Conservation (phyloP, 2,888 invertebrate genomes). For the Hyposoter didymator region DNA sequence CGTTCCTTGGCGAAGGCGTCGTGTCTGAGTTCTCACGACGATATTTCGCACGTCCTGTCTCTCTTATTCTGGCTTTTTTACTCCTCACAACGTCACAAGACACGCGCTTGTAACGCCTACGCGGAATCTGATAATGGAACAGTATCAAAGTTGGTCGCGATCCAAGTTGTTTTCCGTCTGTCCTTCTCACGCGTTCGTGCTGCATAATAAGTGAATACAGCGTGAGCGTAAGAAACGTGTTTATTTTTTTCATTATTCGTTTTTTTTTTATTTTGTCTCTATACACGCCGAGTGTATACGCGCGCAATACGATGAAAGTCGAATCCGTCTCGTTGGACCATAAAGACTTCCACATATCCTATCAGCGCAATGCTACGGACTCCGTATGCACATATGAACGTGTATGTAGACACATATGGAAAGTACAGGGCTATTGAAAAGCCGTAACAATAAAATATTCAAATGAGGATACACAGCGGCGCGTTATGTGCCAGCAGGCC, state of each 20-base stretch:
- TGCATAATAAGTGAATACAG: slow-evolving; percentile 25
- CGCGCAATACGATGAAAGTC: slow-evolving; percentile 64
- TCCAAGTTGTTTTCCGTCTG: slow-evolving; percentile 52
- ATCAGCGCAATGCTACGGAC: slow-evolving; percentile 61
- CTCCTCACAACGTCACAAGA: slow-evolving; percentile 44
- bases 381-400: background rate
- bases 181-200: slow-evolving; percentile 38
- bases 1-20: slow-evolving; percentile 46
- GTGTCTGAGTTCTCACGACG: slow-evolving; percentile 55
- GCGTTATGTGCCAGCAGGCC: slow-evolving; percentile 58
- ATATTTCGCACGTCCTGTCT: slow-evolving; percentile 60
- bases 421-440: slow-evolving; percentile 70
- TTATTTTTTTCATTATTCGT: slow-evolving; percentile 10
- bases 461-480: slow-evolving; percentile 71
- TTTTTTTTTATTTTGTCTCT: slow-evolving; percentile 8
- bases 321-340: slow-evolving; percentile 65
- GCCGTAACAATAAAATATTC: slow-evolving; percentile 76
- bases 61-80: slow-evolving; percentile 31
- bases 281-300: slow-evolving; percentile 5
- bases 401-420: slow-evolving; percentile 7
- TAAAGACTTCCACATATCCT: slow-evolving; percentile 71
- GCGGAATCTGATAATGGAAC: slow-evolving; percentile 69
- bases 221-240: slow-evolving; percentile 30
- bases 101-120: slow-evolving; percentile 70
- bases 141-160: slow-evolving; percentile 67